These are phyloP conservation scores for Pandemis cinnamomeana DNA, from an alignment of 2,888 invertebrate species.

Conservation along the genomic window DNA sequence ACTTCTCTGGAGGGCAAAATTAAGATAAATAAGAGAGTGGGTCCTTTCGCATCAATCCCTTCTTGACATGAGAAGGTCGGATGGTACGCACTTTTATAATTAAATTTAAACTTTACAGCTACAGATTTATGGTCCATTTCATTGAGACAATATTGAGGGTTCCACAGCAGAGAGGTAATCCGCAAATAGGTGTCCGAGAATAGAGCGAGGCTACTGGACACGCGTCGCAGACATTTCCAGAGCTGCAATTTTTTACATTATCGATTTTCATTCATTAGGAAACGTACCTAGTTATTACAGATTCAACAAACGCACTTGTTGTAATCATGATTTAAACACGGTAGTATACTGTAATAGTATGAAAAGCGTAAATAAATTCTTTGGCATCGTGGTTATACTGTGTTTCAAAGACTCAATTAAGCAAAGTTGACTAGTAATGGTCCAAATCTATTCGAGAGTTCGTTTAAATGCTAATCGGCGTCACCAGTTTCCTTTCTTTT, in stretches of 20 bases:
- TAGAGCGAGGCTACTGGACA: slow-evolving; percentile 82
- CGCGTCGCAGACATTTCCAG: slow-evolving; percentile 60
- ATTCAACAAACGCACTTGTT: not conserved
- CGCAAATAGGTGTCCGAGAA: slow-evolving; percentile 83
- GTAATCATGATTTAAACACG: not conserved
- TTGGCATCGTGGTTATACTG: not conserved
- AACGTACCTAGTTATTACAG: slow-evolving; percentile 4
- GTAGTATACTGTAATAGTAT: not conserved
- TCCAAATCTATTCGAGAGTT: slow-evolving; percentile 21
- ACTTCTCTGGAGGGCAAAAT: slow-evolving; percentile 76
- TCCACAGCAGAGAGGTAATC: slow-evolving; percentile 73
- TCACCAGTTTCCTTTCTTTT: slow-evolving; percentile 33
- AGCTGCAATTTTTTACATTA: slow-evolving; percentile 58
- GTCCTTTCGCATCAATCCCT: slow-evolving; percentile 72
- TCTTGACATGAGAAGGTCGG: slow-evolving; percentile 58
- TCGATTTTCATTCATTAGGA: slow-evolving; percentile 9
- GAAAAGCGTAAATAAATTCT: not conserved
- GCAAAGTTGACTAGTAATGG: not conserved
- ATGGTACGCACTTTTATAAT: slow-evolving; percentile 46
- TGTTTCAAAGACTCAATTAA: not conserved
- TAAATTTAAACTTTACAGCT: slow-evolving; percentile 62
- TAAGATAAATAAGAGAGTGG: slow-evolving; percentile 80
- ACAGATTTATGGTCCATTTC: slow-evolving; percentile 65
- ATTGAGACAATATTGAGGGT: slow-evolving; percentile 58
- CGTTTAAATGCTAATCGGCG: slow-evolving; percentile 33